A percentile compares a stretch with the other conserved stretches of the same genome.
Evolutionary conservation across 1,140 invertebrate species (phyloP).

Genomic region (Drosophila lini): DNA sequence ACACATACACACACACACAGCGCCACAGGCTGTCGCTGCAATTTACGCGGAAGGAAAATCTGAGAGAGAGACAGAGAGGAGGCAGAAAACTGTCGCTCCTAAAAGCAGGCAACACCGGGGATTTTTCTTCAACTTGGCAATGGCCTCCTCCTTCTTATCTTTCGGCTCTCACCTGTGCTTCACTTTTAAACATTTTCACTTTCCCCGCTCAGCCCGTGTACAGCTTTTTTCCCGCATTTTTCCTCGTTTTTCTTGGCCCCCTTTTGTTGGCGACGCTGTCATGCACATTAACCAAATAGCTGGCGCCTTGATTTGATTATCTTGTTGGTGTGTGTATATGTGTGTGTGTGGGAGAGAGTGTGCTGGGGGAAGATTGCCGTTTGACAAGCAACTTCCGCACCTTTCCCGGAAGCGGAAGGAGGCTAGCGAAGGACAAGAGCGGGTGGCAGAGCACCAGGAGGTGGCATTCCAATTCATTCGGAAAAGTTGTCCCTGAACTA

Average conservation of each 20-base stretch:
- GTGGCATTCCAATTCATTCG: conserved; percentile 33
- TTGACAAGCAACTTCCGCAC: conserved; percentile 77
- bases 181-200: conserved; percentile 71
- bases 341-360: conserved; percentile 6
- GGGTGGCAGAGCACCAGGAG: not conserved
- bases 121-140: not conserved
- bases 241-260: conserved; percentile 4
- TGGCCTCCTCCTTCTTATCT: conserved; percentile 51
- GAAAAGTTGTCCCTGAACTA: conserved; percentile 37
- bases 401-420: conserved; percentile 29
- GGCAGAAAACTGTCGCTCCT: conserved; percentile 54
- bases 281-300: conserved; percentile 83
- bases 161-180: conserved; percentile 65
- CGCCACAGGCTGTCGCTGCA: conserved; percentile 73
- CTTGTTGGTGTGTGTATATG: conserved; percentile 47
- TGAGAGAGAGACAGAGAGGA: not conserved
- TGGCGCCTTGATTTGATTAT: conserved; percentile 83
- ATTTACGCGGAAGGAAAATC: conserved; percentile 67
- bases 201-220: no score
- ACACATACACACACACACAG: conserved; percentile 23
- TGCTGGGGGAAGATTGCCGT: conserved; percentile 54
- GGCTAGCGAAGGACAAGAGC: conserved; percentile 3
- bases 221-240: conserved; percentile 6
- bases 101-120: conserved; percentile 66
- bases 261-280: conserved; percentile 54